A percentile compares a stretch with the other conserved stretches of the same genome.
Conservation (phyloP, 2,113 vertebrate species). For the Petaurus breviceps region DNA sequence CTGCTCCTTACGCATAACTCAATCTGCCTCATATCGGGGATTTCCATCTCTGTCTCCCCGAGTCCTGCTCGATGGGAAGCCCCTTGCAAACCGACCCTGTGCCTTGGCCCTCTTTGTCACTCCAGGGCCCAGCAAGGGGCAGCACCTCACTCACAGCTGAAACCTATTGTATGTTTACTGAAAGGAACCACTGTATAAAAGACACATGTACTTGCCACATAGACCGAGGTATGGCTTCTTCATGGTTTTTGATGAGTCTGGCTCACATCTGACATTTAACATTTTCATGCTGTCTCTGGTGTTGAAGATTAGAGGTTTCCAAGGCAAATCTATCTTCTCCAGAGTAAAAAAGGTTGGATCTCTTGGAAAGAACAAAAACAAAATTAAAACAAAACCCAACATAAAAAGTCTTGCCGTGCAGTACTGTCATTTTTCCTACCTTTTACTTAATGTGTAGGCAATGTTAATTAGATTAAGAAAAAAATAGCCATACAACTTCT, state of each 20-base stretch:
- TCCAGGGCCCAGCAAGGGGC: not conserved
- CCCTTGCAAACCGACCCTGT: no score
- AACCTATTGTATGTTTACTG: not conserved
- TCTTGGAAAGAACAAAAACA: not conserved
- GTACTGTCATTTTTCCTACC: not conserved
- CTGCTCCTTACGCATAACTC: not conserved
- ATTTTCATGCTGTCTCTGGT: not conserved
- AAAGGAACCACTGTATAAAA: not conserved
- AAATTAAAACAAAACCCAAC: not conserved
- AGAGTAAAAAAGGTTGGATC: not conserved
- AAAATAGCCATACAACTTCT: not conserved
- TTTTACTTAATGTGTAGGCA: not conserved
- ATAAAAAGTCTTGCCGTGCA: not conserved
- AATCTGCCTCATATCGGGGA: not conserved
- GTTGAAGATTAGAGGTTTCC: not conserved
- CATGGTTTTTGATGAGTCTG: not conserved
- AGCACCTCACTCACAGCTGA: not conserved
- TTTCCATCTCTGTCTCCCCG: not conserved
- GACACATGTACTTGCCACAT: not conserved
- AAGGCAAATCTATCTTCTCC: not conserved
- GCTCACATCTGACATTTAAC: no score
- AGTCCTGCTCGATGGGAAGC: not conserved
- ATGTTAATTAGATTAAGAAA: not conserved
- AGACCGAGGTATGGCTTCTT: not conserved
- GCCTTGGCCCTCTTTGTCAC: no score